A percentile compares a stretch with the other conserved stretches of the same genome.
These are phyloP conservation scores for Belgica antarctica DNA, from an alignment of 2,888 invertebrate genomes.

Conservation along the genomic window DNA sequence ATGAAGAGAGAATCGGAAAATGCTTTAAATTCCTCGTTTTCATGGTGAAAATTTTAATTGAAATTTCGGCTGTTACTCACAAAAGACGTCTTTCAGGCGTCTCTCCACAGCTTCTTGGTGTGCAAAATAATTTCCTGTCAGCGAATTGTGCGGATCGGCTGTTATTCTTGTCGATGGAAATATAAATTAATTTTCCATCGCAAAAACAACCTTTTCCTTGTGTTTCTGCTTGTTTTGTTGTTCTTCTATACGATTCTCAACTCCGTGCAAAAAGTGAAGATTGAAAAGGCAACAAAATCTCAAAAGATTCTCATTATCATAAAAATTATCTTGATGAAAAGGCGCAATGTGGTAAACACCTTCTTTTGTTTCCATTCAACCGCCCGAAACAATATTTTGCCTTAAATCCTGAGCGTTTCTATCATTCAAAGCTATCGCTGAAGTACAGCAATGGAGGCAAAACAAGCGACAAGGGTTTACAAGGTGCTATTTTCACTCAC, in stretches of 20 bases:
- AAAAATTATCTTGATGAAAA: not conserved
- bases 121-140: not conserved
- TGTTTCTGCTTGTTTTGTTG: too few species aligned
- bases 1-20: too few species aligned
- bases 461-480: not conserved
- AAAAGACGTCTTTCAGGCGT: too few species aligned
- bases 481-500: not conserved
- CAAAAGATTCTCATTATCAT: slow-evolving; percentile 4
- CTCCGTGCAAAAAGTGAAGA: not conserved
- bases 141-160: not conserved
- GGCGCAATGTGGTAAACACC: too few species aligned
- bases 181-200: slow-evolving; percentile 11
- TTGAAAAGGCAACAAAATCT: not conserved
- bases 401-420: not conserved
- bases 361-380: not conserved
- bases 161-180: slow-evolving; percentile 1
- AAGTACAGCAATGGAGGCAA: not conserved
- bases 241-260: not conserved
- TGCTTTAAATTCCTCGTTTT: too few species aligned
- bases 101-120: not conserved
- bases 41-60: slow-evolving; percentile 15
- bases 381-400: not conserved
- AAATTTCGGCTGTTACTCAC: not conserved
- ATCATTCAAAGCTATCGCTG: not conserved
- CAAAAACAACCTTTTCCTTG: too few species aligned